Base-by-base conservation (phyloP, 2,888 invertebrate species). In the Eumerus sabulonum region DNA sequence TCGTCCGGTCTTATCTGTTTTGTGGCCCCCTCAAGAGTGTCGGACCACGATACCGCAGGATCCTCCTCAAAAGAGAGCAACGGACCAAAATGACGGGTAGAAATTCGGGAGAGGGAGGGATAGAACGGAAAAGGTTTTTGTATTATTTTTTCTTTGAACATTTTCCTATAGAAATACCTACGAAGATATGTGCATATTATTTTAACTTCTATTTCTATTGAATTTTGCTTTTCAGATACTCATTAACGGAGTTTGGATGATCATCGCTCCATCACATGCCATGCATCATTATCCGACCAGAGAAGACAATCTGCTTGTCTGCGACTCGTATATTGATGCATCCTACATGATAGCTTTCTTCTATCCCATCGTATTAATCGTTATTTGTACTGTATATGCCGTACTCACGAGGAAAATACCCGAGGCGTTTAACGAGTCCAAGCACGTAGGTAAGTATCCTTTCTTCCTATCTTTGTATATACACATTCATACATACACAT, bases 361-460 rank as follows among this genome's bases (percentile, higher is more conserved):
- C 84, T 98, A 97, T 90, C 98, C 98, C 14, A 97, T 97, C 84
- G 90, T 97, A 76, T 91, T 98, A 57, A 96, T 98, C 84, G 91
- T 97, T 13, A 92, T 97, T 72, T 99, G 99, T 89, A 99, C 99
- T 0, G 93, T 99, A 12, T 99, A 99, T 87, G 99, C 99, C 0
- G 94, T 98, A 0, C 92, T 97, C 51, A 98, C 98, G 0, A 92
- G 99, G 83, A 99, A 99, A 90, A 96, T 99, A 81, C 99, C 99
- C 0, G 99, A 99, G 88, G 98, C 98, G 44, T 99, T 99, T 89
- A 99, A 99, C 89, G 99, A 98, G 90, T 97, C 97, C 85, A 98
- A 98, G 90, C 97, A 98, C 90, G 98, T 98, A 84, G 98, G 99
- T 92, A 84, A 91, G 92, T 88, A 27, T 14, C 57, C 13, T 11